Evolutionary conservation across 2,797 vertebrate species (phyloP), one percentile per base, ranked within the genome.

Genomic region (Macropodus opercularis): DNA sequence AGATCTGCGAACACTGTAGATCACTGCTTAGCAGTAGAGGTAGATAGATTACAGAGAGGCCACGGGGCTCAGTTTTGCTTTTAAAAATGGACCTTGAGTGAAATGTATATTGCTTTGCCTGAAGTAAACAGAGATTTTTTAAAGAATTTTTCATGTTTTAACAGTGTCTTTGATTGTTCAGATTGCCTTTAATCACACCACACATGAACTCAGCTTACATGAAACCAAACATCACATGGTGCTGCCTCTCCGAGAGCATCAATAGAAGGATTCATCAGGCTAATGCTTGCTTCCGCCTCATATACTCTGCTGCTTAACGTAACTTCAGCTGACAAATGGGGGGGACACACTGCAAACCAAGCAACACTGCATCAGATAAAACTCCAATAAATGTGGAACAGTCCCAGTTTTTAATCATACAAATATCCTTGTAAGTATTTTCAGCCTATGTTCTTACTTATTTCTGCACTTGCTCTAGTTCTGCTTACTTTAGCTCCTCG

Each of bases 1-100:
- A 79, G 42, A 48, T 26, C 15, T 51, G 40, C 43, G 42, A 49
- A 34, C n/a, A 48, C 26, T 56, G 47, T 43, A 39, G 61, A 57
- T 64, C 46, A 56, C 11, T 47, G 19, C 29, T 18, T 38, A 29
- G 29, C 41, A 35, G 63, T 41, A 41, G 38, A 36, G 57, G 4
- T 1, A 18, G 23, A 59, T 21, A 29, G 17, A 55, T 50, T 10
- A 8, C 1, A 3, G 46, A 53, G 8, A 42, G 3, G 8, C 54
- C 23, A 32, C 10, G 5, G 31, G 11, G 31, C 19, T 23, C 38
- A 34, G 8, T 24, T 42, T n/a, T 27, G 19, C 29, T 3, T 50
- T 19, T 19, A 10, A 4, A 26, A n/a, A 35, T 7, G 40, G 17
- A 32, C 29, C 5, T 42, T 6, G 26, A 35, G 13, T 27, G 19